Evolutionary conservation across 1,140 invertebrate species (phyloP).

Genomic region (Elysia chlorotica): DNA sequence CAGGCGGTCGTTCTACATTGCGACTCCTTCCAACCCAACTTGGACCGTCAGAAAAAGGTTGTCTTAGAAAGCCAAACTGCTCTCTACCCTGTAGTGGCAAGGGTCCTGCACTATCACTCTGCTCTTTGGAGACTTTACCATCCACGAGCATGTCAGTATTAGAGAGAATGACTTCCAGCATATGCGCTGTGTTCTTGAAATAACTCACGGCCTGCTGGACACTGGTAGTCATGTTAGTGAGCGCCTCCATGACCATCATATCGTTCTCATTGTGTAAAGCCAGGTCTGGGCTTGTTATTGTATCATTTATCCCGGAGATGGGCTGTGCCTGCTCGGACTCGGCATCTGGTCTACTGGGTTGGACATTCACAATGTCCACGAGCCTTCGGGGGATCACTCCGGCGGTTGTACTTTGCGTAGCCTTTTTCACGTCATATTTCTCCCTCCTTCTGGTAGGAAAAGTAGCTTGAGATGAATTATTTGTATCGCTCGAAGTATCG

Average conservation of each 20-base stretch:
- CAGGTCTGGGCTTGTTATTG: background rate
- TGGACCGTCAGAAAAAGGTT: background rate
- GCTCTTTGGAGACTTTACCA: background rate
- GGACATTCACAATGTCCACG: too few relatives aligned
- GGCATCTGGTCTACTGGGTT: too few relatives aligned
- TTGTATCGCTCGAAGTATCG: too few relatives aligned
- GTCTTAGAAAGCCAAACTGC: background rate
- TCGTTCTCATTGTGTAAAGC: slow-evolving; percentile 11
- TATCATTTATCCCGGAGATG: too few relatives aligned
- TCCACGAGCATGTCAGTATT: background rate
- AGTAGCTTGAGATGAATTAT: too few relatives aligned
- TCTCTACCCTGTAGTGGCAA: background rate
- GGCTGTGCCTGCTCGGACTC: background rate
- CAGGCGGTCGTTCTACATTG: too few relatives aligned
- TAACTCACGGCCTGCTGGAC: slow-evolving; percentile 11
- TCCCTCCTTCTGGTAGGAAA: too few relatives aligned
- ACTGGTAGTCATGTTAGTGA: slow-evolving; percentile 16
- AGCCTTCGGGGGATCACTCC: too few relatives aligned
- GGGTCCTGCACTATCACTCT: background rate
- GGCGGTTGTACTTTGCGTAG: background rate
- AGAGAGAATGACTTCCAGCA: slow-evolving; percentile 12
- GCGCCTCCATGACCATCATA: background rate
- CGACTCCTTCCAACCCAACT: background rate
- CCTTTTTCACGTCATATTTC: too few relatives aligned
- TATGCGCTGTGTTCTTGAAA: slow-evolving; percentile 1